Percentiles rank a stretch among this genome's conserved stretches.
Conservation (phyloP, 2,113 vertebrate genomes). For the Urocynchramus pylzowi region DNA sequence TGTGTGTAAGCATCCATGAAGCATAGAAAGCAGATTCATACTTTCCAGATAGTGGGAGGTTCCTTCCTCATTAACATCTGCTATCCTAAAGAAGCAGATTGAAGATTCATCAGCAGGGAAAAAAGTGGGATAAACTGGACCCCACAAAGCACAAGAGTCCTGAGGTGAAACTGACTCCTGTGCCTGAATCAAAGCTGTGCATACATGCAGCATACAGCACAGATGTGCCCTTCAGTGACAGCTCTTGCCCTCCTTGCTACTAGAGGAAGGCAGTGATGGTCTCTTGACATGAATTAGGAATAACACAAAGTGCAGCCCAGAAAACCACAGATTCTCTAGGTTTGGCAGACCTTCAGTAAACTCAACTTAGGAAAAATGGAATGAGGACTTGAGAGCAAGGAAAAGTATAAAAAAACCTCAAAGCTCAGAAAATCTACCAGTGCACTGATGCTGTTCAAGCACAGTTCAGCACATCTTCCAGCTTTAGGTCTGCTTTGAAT, state of each 20-base stretch:
- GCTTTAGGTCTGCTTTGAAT: neutral
- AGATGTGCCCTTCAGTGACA: neutral
- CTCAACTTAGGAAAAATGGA: neutral
- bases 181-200: neutral
- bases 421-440: neutral
- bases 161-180: neutral
- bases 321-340: neutral
- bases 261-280: neutral
- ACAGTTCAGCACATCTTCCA: neutral
- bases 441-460: neutral
- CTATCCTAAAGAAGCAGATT: neutral
- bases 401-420: neutral
- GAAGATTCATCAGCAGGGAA: neutral
- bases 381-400: neutral
- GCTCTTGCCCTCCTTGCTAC: neutral
- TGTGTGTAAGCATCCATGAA: neutral
- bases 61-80: neutral
- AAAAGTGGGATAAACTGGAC: neutral
- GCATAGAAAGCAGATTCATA: neutral
- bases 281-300: neutral
- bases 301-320: neutral
- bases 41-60: neutral
- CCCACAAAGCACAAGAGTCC: neutral
- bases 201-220: fast-evolving
- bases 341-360: neutral